Percentiles rank a stretch among this genome's conserved stretches.
Conservation (phyloP, 2,113 vertebrate genomes). For the human region GRCh38 chr1:211111001-211111500, state of each 20-base stretch:
- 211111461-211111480: no score
- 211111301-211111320: no score
- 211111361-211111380: no score
- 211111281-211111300: no score
- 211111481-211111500: no score
- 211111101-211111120: not conserved
- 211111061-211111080: slow-evolving; percentile 14
- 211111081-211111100: slow-evolving; percentile 3
- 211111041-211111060: not conserved
- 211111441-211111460: no score
- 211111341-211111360: no score
- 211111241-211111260: not conserved
- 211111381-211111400: no score
- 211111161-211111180: not conserved
- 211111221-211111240: not conserved
- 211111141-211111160: not conserved
- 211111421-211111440: accelerated
- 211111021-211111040: not conserved
- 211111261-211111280: not conserved
- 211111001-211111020: not conserved
- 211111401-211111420: no score
- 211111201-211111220: not conserved
- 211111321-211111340: no score
- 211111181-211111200: not conserved
- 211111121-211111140: slow-evolving; percentile 3